A percentile compares a stretch with the other conserved stretches of the same genome.
These are phyloP conservation scores for Hybos culiciformis DNA, from an alignment of 2,888 invertebrate species.

Conservation along the genomic window DNA sequence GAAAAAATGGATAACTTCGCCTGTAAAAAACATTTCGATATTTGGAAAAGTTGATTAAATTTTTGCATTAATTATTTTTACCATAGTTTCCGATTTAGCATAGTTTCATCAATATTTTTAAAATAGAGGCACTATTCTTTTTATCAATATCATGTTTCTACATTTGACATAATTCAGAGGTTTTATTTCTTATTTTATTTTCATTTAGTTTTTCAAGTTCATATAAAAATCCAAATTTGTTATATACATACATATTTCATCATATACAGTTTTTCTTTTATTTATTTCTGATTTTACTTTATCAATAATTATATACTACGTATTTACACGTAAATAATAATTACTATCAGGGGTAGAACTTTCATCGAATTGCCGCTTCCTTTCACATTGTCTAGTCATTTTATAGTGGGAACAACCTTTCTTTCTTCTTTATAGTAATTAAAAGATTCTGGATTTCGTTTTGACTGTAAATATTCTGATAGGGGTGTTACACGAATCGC, in stretches of 20 bases:
- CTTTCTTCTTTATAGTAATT: background rate
- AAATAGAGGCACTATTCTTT: background rate
- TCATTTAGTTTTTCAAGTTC: background rate
- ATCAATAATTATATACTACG: background rate
- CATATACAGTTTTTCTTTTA: background rate
- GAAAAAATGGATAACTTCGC: too few species aligned
- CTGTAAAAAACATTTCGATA: background rate
- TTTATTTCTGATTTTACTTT: background rate
- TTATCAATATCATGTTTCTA: background rate
- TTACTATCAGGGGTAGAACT: background rate
- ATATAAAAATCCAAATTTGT: background rate
- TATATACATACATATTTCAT: background rate
- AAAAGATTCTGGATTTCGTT: background rate
- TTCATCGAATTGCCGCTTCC: background rate
- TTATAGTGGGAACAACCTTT: background rate
- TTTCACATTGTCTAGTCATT: background rate
- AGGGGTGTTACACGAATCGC: too few species aligned
- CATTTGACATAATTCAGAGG: background rate
- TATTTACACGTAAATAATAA: background rate
- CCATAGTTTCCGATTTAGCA: background rate
- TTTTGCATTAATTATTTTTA: background rate
- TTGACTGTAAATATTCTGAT: background rate
- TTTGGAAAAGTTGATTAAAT: background rate
- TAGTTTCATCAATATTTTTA: background rate
- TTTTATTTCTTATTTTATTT: background rate